Evolutionary conservation across 2,888 invertebrate genomes (phyloP).

Genomic region (Dynastes hyllus): DNA sequence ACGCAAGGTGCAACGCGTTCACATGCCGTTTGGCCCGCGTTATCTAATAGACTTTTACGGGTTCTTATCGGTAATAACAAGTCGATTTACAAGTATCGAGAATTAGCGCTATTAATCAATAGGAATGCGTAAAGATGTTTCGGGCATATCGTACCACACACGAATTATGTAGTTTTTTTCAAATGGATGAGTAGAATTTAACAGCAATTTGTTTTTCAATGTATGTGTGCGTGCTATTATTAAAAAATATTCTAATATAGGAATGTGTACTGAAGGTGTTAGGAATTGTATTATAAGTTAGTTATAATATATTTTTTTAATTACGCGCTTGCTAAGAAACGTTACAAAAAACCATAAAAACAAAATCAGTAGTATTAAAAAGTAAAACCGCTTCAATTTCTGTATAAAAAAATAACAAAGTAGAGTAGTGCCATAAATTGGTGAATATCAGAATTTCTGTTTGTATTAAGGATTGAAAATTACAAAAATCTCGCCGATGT

Average conservation of each 20-base stretch:
- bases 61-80: conserved; percentile 5
- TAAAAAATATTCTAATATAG: not conserved
- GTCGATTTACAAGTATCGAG: conserved; percentile 20
- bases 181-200: not conserved
- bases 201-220: not conserved
- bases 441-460: too few species aligned
- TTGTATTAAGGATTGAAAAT: too few species aligned
- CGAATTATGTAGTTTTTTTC: conserved; percentile 1
- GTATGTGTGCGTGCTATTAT: not conserved
- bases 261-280: not conserved
- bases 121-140: not conserved
- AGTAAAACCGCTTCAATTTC: too few species aligned
- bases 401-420: too few species aligned
- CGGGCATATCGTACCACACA: conserved; percentile 7
- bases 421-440: too few species aligned
- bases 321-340: too few species aligned
- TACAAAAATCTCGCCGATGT: too few species aligned
- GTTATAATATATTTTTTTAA: too few species aligned
- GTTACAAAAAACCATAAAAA: too few species aligned
- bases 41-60: conserved; percentile 39
- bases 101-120: conserved; percentile 28
- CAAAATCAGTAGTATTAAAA: too few species aligned
- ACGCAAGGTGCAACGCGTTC: not conserved
- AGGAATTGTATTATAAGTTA: too few species aligned
- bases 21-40: not conserved